Base-by-base conservation (phyloP, 2,888 invertebrate genomes). In the Epinotia demarniana region DNA sequence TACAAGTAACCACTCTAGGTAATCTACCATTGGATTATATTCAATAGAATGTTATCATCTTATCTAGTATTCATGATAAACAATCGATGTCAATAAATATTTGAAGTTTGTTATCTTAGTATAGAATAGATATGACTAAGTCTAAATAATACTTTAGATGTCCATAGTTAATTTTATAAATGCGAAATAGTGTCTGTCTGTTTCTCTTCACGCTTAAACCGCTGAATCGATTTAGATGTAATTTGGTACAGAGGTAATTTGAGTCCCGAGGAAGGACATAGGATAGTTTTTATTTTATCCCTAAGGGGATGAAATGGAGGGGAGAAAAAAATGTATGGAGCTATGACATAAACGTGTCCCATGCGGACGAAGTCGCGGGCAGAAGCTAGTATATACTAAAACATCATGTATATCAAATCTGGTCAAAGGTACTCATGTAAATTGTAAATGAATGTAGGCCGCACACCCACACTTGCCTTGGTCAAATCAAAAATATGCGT, bases 81-180 rank as follows among this genome's bases (percentile, higher is more conserved):
- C 64, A 64, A 64, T 46, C 49, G 23, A 49, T 64, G 64, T 49
- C 64, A 64, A 64, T 63, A 63, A 46, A 63, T 64, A 64, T 63
- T 63, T 46, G n/a, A 46, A 19, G 18, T 62, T 39, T 19, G 13
- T 63, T 63, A 63, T 64, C 64, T 49, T 64, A 49, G 49, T 49
- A 49, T 0, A 5, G 49, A n/a, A 5, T n/a, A 64, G 46, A 23
- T 64, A 64, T 23, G 64, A 23, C 23, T 64, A 49, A 46, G 46
- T 63, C 43, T 63, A 46, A 13, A 5, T 49, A n/a, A 23, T 46
- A 64, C 43, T 63, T 63, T 13, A 63, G 19, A 63, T 27, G 23
- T 27, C 2, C 23, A 1, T 27, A 27, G 3, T 27, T 27, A 27
- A 27, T 27, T 3, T 27, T 27, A 27, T 27, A 27, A 27, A 27